Base-by-base conservation (phyloP, 1,140 invertebrate genomes). In the Calliphora vicina region DNA sequence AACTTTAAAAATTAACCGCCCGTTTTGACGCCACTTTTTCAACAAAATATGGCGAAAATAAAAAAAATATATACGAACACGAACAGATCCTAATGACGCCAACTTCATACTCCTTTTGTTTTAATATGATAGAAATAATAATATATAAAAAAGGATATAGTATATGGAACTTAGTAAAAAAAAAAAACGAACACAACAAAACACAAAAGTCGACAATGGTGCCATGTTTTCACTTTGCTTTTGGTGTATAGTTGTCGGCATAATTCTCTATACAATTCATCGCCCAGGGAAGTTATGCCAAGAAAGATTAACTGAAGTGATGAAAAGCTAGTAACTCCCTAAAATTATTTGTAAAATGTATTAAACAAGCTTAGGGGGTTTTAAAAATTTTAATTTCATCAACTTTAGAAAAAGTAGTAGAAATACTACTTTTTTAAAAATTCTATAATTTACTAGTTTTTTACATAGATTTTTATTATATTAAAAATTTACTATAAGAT, bases 81-180 rank as follows among this genome's bases (percentile, higher is more conserved):
- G 20, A 67, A 67, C 57, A 23, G 20, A 67, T 23, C 57, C 57
- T 23, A 67, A 67, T 67, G 57, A 67, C 57, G 57, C 57, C 57
- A 67, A 67, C 57, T 67, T 67, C 57, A 67, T 67, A 67, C 57
- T 67, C 57, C 57, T 67, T 67, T 67, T 67, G 57, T 67, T 67
- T 67, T 67, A 67, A 67, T 67, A 67, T 67, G 6, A 67, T 57
- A 17, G n/a, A 67, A 23, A 67, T 9, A 67, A 23, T 1, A 67
- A 67, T 9, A 67, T 6, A 20, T 20, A 61, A 61, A 23, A 61
- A 23, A 67, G 20, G 20, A 23, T 67, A 67, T 67, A 67, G 20
- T 23, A 67, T 67, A 23, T 67, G 20, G 20, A 23, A 29, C 29
- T 29, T 20, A 15, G 20, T 67, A 67, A 10, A 67, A 67, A 67